Evolutionary conservation across 2,113 vertebrate genomes (phyloP).

Genomic region (Cyprinodon tularosa): DNA sequence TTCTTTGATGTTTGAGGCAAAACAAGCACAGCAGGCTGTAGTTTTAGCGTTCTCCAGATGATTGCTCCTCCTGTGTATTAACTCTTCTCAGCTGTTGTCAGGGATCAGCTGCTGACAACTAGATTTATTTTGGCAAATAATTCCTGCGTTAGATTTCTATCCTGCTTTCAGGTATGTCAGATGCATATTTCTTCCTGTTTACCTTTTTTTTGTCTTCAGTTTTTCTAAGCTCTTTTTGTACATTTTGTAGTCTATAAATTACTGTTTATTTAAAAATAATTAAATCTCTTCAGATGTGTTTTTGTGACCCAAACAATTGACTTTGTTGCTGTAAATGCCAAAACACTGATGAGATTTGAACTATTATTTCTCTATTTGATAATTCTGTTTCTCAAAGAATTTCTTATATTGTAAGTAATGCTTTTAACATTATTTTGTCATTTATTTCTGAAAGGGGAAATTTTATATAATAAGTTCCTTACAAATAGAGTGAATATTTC

Average conservation of each 20-base stretch:
- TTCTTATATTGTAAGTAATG: too few species aligned
- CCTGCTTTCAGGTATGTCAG: background rate
- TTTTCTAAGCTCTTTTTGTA: conserved; percentile 47
- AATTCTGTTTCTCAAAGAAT: background rate
- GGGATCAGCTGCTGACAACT: background rate
- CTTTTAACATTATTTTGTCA: too few species aligned
- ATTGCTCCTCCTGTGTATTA: conserved; percentile 3
- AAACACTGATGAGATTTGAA: background rate
- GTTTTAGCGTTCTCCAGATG: background rate
- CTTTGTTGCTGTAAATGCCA: conserved; percentile 18
- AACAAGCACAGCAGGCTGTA: background rate
- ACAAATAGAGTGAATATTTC: too few species aligned
- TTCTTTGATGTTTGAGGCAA: background rate
- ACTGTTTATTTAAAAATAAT: conserved; percentile 63
- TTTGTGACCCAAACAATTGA: conserved; percentile 6
- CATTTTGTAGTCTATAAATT: conserved; percentile 58
- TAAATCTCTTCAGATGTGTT: conserved; percentile 48
- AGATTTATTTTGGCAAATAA: conserved; percentile 9
- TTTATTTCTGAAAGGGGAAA: too few species aligned
- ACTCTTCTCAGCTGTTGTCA: background rate
- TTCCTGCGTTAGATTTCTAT: background rate
- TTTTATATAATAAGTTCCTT: too few species aligned
- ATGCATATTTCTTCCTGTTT: background rate
- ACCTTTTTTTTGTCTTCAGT: background rate
- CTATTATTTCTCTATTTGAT: background rate